These are phyloP conservation scores for Acanthurus leucopareius DNA, from an alignment of 2,797 vertebrate species.

Conservation along the genomic window DNA sequence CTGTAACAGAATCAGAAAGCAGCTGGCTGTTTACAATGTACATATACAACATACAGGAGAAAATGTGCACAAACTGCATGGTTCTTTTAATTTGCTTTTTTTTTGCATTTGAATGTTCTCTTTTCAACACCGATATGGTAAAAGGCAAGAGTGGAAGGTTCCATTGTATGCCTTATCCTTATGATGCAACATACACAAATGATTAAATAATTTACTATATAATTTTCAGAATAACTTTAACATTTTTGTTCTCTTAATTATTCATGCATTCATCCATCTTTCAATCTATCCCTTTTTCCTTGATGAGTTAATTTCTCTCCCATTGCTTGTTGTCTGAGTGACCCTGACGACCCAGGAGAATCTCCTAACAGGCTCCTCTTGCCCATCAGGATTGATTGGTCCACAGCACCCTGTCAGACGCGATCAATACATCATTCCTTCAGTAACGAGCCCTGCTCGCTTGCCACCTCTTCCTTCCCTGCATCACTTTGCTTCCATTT, in stretches of 20 bases:
- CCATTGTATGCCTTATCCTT: slow-evolving; percentile 5
- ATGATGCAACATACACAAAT: slow-evolving; percentile 28
- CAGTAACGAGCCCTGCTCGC: slow-evolving; percentile 86
- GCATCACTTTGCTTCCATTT: slow-evolving; percentile 88
- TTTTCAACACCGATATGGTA: slow-evolving; percentile 24
- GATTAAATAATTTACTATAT: not conserved
- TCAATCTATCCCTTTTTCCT: slow-evolving; percentile 59
- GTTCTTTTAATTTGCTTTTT: slow-evolving; percentile 11
- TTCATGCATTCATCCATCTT: slow-evolving; percentile 60
- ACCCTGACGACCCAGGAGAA: slow-evolving; percentile 86
- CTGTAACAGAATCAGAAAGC: not conserved
- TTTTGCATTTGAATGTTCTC: slow-evolving; percentile 23
- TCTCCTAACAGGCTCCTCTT: slow-evolving; percentile 87
- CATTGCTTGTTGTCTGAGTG: slow-evolving; percentile 83
- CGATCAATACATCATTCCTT: slow-evolving; percentile 97
- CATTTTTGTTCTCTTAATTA: slow-evolving; percentile 41
- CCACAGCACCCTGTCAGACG: slow-evolving; percentile 90
- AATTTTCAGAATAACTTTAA: slow-evolving; percentile 35
- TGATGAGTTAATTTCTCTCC: slow-evolving; percentile 89
- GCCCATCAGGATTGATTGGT: slow-evolving; percentile 89
- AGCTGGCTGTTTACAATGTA: slow-evolving; percentile 5
- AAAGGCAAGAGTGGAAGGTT: slow-evolving; percentile 13
- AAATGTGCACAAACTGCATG: slow-evolving; percentile 17
- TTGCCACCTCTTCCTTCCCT: slow-evolving; percentile 75
- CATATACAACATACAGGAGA: not conserved